Evolutionary conservation across 2,888 invertebrate species (phyloP).

Genomic region (Lasiommata megera): DNA sequence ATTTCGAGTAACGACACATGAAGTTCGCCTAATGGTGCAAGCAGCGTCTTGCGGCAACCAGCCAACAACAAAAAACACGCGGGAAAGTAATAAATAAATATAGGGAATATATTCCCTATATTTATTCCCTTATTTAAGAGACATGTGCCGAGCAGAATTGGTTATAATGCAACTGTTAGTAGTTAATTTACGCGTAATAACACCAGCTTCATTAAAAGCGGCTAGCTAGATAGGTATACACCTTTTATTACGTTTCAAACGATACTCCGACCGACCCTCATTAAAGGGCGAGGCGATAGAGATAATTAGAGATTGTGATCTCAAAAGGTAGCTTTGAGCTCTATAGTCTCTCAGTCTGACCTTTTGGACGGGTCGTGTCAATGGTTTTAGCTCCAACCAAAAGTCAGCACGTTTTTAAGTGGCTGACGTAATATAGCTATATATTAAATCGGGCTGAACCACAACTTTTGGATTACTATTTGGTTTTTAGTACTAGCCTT

Average conservation of each 20-base stretch:
- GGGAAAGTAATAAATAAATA: too few relatives aligned
- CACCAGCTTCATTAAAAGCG: background rate
- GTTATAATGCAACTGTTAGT: too few relatives aligned
- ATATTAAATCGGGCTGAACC: too few relatives aligned
- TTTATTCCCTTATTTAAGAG: too few relatives aligned
- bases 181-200: background rate
- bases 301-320: conserved; percentile 14
- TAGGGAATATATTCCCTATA: too few relatives aligned
- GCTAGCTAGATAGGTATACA: background rate
- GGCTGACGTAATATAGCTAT: background rate
- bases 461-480: too few relatives aligned
- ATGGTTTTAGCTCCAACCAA: background rate
- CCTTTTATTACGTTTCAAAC: background rate
- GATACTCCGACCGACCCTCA: conserved; percentile 9
- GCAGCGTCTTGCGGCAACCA: too few relatives aligned
- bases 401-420: conserved; percentile 10
- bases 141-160: too few relatives aligned
- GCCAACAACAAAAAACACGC: too few relatives aligned
- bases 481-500: too few relatives aligned
- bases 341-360: conserved; percentile 7
- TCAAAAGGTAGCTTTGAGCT: conserved; percentile 7
- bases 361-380: conserved; percentile 11
- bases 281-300: conserved; percentile 5
- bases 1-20: too few relatives aligned
- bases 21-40: too few relatives aligned